Evolutionary conservation across 1,140 invertebrate species (phyloP).

Genomic region (Drosophila setifemur): DNA sequence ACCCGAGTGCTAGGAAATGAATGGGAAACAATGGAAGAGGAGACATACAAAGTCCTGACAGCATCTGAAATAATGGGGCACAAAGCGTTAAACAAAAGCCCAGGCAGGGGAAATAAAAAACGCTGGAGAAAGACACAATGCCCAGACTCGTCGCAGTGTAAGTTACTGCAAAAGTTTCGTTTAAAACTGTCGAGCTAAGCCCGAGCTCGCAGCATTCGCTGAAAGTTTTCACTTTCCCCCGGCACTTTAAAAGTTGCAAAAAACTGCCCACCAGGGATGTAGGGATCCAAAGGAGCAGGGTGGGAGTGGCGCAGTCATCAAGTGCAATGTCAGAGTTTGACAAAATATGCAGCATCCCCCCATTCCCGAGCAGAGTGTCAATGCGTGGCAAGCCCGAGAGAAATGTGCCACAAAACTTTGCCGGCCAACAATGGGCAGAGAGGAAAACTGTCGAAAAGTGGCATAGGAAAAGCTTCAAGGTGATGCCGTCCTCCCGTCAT

Average conservation of each 20-base stretch:
- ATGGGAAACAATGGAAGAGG: conserved; percentile 18
- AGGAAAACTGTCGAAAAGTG: conserved; percentile 32
- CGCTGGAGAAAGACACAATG: conserved; percentile 25
- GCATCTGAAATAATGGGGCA: conserved; percentile 53
- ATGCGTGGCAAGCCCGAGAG: conserved; percentile 51
- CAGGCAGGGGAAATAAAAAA: conserved; percentile 6
- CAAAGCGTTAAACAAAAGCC: conserved; percentile 58
- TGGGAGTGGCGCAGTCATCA: conserved; percentile 34
- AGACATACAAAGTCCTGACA: conserved; percentile 43
- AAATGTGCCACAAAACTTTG: conserved; percentile 48
- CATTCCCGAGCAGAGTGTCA: conserved; percentile 18
- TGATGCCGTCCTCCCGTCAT: conserved; percentile 27
- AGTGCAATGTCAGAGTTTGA: conserved; percentile 65
- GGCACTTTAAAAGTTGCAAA: conserved; percentile 34
- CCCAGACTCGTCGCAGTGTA: conserved; percentile 48
- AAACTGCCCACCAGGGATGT: background rate
- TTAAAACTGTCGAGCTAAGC: conserved; percentile 54
- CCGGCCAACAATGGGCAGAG: conserved; percentile 38
- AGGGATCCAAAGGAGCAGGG: background rate
- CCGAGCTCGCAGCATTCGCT: conserved; percentile 11
- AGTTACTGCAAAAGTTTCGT: conserved; percentile 57
- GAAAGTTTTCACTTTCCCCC: conserved; percentile 29
- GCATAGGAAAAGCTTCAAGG: conserved; percentile 27
- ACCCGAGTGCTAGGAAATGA: conserved; percentile 12
- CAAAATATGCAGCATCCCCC: conserved; percentile 31